Base-by-base conservation (phyloP, 2,888 invertebrate genomes). In the Doris montereyensis region DNA sequence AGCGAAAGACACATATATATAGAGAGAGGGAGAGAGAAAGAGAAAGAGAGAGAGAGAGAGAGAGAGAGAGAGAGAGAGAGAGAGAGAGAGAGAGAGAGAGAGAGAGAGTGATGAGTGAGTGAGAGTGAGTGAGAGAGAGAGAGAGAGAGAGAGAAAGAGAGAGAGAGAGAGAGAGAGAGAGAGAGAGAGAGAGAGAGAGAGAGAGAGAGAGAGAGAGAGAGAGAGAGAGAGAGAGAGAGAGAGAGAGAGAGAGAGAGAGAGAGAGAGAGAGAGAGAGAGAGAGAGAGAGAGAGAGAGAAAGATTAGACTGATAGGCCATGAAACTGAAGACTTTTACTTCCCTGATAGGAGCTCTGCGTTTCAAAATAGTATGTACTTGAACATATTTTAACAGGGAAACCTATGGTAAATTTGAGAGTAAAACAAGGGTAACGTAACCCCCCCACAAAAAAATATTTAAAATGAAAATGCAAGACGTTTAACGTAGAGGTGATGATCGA, bases 11-110 rank as follows among this genome's bases (percentile, higher is more conserved):
- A 41, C 8, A 41, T 5, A 41, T 5, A 41, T 5, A 41, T 5
- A 41, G 52, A 41, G 52, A 41, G 17, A 41, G 52, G 17, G 52
- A 41, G 52, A 41, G 52, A 41, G 52, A 41, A 21, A 21, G 62
- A 62, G 62, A 24, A 21, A 62, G 62, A 62, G 24, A 62, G 62
- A 62, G 62, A 62, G 62, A 62, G 62, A 62, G 62, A 62, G 62
- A 62, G 62, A 62, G 62, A 62, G 67, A 65, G 67, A 65, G 67
- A 65, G 67, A 65, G 67, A 65, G 8, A 10, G 28, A 65, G 67
- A 65, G 28, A 65, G 4, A 65, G 67, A 65, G 67, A 10, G 67
- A 65, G 24, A 21, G 67, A 65, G 67, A 21, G 10, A 65, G 67
- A 58, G 10, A 58, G 58, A 58, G 58, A 58, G 8, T 52, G 8